phyloP scores from a whole-genome alignment of 2,888 invertebrate species.

The Eupsilia transversa region DNA sequence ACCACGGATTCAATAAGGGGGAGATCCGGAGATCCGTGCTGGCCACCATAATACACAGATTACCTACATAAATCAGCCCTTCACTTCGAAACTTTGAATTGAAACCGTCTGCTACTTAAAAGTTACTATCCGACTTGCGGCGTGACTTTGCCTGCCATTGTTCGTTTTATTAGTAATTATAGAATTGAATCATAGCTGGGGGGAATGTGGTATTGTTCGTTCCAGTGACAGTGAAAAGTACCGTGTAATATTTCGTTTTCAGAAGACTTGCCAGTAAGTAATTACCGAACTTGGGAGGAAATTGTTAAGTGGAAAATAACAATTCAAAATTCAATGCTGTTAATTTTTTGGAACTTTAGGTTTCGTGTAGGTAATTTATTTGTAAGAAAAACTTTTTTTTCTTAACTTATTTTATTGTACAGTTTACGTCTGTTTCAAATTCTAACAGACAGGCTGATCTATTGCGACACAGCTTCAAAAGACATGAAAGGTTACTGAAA shows the following conservation, averaged over 20 bases:
- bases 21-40: conserved; percentile 62
- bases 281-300: not conserved
- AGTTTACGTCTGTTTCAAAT: not conserved
- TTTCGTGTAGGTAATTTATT: too few species aligned
- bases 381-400: not conserved
- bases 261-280: not conserved
- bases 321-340: not conserved
- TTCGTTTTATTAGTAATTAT: conserved; percentile 51
- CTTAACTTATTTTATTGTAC: not conserved
- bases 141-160: conserved; percentile 52
- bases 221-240: conserved; percentile 1
- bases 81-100: conserved; percentile 70
- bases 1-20: conserved; percentile 65
- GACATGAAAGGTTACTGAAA: conserved; percentile 4
- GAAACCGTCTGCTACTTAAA: conserved; percentile 64
- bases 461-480: conserved; percentile 1
- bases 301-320: not conserved
- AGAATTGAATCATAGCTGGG: conserved; percentile 26
- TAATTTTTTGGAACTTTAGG: too few species aligned
- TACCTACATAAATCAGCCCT: conserved; percentile 76
- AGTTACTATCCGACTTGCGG: conserved; percentile 61
- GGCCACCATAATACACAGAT: conserved; percentile 72
- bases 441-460: not conserved
- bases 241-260: not conserved
- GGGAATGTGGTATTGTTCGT: not conserved